phyloP scores from a whole-genome alignment of 1,140 invertebrate species.

The Camponotus pennsylvanicus region DNA sequence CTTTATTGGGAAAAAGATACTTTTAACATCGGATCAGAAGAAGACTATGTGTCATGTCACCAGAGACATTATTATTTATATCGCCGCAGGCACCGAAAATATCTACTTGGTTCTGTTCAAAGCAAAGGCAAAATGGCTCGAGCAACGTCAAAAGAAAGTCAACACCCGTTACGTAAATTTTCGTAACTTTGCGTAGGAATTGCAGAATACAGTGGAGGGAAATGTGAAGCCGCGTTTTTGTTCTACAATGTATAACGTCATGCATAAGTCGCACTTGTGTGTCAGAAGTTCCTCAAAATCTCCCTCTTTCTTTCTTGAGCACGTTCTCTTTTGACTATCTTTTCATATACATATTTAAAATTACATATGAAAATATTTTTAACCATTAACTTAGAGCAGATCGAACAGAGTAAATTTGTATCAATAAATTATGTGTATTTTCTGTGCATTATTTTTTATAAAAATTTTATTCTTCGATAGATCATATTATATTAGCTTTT shows the following conservation, averaged over 20 bases:
- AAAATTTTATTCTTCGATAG: not conserved
- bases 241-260: slow-evolving; percentile 1
- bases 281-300: slow-evolving; percentile 27
- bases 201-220: slow-evolving; percentile 1
- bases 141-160: slow-evolving; percentile 45
- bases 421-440: no score
- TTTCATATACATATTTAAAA: not conserved
- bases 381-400: no score
- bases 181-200: slow-evolving; percentile 27
- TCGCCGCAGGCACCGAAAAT: slow-evolving; percentile 31
- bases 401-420: not conserved
- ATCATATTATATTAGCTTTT: not conserved
- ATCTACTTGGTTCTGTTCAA: slow-evolving; percentile 28
- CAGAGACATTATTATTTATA: slow-evolving; percentile 38
- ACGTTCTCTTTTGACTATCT: not conserved
- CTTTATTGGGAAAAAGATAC: not conserved
- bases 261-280: not conserved
- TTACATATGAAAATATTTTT: slow-evolving; percentile 19
- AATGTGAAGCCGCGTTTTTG: slow-evolving; percentile 32
- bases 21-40: slow-evolving; percentile 2
- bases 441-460: not conserved
- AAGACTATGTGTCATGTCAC: slow-evolving; percentile 3
- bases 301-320: not conserved
- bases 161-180: slow-evolving; percentile 58
- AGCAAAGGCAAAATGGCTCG: not conserved